A percentile compares a stretch with the other conserved stretches of the same genome.
Conservation (phyloP, 2,888 invertebrate species). For the Leptinotarsa tumamoca region DNA sequence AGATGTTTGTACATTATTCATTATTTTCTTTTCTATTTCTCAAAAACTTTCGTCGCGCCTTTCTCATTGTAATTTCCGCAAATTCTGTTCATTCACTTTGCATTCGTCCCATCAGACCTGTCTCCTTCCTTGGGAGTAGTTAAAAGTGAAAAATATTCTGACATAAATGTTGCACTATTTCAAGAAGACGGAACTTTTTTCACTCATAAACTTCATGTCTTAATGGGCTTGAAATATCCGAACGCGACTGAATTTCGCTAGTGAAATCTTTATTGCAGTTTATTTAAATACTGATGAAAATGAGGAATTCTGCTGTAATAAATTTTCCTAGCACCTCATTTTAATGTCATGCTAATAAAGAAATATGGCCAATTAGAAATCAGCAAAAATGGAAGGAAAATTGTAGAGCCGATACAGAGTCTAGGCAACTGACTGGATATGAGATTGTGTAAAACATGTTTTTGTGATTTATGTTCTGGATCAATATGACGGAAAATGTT, state of each 20-base stretch:
- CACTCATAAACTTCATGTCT: slow-evolving; percentile 22
- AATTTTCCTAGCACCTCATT: slow-evolving; percentile 47
- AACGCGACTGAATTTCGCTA: slow-evolving; percentile 26
- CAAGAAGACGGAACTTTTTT: background rate
- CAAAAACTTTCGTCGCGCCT: background rate
- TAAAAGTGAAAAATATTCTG: slow-evolving; percentile 1
- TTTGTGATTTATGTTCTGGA: background rate
- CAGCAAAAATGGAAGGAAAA: slow-evolving; percentile 18
- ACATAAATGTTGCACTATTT: slow-evolving; percentile 18
- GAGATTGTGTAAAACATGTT: slow-evolving; percentile 4
- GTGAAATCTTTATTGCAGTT: slow-evolving; percentile 40
- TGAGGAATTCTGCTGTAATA: slow-evolving; percentile 40
- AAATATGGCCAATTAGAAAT: slow-evolving; percentile 54
- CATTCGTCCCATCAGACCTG: slow-evolving; percentile 5
- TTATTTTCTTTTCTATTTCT: background rate
- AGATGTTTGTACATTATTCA: background rate
- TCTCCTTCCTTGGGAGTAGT: background rate
- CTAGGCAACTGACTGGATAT: slow-evolving; percentile 15
- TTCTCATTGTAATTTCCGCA: background rate
- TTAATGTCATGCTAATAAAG: slow-evolving; percentile 52
- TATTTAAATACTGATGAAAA: slow-evolving; percentile 45
- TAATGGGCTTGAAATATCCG: slow-evolving; percentile 29
- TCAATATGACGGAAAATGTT: background rate
- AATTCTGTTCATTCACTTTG: background rate
- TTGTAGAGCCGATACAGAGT: background rate